phyloP scores from a whole-genome alignment of 2,797 vertebrate genomes.

The Catharus ustulatus region DNA sequence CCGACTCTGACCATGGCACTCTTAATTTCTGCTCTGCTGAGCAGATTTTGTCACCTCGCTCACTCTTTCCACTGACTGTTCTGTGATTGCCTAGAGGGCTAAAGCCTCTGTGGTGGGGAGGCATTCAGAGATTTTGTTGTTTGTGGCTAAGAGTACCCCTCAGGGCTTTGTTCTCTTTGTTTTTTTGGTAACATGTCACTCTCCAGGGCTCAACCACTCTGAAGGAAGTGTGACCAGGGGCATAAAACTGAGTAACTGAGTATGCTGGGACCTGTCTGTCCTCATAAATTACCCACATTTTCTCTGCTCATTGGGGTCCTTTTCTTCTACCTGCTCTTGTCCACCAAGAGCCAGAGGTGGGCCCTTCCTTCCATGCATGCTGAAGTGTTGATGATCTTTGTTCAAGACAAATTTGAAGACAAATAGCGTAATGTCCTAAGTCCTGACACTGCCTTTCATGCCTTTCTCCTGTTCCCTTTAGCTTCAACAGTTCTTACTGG shows the following conservation, averaged over 20 bases:
- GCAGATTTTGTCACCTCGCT: conserved; percentile 33
- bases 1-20: conserved; percentile 8
- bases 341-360: background rate
- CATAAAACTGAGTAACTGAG: background rate
- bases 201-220: background rate
- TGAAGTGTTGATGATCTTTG: background rate
- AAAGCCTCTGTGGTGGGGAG: background rate
- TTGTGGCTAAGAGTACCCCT: background rate
- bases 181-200: background rate
- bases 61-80: conserved; percentile 43
- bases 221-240: conserved; percentile 16
- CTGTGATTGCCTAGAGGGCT: conserved; percentile 3
- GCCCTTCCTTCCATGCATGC: background rate
- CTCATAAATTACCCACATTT: background rate
- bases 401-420: background rate
- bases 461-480: background rate
- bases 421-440: fast-evolving
- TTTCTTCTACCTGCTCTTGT: background rate
- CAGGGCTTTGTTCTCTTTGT: background rate
- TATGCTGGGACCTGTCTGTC: background rate
- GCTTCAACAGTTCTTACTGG: background rate
- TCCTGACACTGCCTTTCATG: background rate
- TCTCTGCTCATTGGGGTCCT: background rate
- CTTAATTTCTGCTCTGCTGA: conserved; percentile 28
- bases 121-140: background rate